A percentile compares a stretch with the other conserved stretches of the same genome.
These are phyloP conservation scores for Mastomys natalensis DNA, from an alignment of 2,113 vertebrate genomes.

Conservation along the genomic window DNA sequence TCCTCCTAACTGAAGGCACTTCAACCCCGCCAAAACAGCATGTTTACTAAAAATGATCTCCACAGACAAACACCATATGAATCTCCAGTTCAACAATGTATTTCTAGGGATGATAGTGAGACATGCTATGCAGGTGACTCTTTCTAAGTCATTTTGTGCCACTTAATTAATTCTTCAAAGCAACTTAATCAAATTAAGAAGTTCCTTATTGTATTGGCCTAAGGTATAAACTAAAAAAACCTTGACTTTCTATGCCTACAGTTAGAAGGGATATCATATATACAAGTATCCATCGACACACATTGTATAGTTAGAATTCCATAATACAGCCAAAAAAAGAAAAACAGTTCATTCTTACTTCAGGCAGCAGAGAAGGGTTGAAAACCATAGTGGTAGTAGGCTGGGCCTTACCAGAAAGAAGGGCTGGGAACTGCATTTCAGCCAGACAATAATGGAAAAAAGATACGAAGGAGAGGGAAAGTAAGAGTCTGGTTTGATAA, in stretches of 20 bases:
- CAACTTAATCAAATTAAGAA: slow-evolving; percentile 2
- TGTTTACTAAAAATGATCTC: not conserved
- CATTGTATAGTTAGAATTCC: not conserved
- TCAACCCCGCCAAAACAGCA: not conserved
- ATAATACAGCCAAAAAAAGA: not conserved
- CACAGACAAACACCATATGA: not conserved
- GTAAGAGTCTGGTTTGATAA: not conserved
- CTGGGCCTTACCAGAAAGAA: not conserved
- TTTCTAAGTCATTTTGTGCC: not conserved
- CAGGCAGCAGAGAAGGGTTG: not conserved
- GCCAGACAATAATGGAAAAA: not conserved
- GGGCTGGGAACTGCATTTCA: not conserved
- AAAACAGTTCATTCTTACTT: not conserved
- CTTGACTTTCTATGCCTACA: not conserved
- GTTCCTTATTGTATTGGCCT: not conserved
- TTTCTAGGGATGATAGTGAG: not conserved
- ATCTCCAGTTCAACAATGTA: not conserved
- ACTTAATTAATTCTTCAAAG: not conserved
- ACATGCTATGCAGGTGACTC: not conserved
- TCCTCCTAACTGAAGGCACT: not conserved
- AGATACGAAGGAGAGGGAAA: not conserved
- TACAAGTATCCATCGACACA: not conserved
- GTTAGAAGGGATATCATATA: not conserved
- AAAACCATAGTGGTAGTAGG: not conserved
- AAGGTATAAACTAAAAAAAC: not conserved